Evolutionary conservation across 2,113 vertebrate genomes (phyloP), one percentile per base, ranked within the genome.

Genomic region (Salminus brasiliensis): DNA sequence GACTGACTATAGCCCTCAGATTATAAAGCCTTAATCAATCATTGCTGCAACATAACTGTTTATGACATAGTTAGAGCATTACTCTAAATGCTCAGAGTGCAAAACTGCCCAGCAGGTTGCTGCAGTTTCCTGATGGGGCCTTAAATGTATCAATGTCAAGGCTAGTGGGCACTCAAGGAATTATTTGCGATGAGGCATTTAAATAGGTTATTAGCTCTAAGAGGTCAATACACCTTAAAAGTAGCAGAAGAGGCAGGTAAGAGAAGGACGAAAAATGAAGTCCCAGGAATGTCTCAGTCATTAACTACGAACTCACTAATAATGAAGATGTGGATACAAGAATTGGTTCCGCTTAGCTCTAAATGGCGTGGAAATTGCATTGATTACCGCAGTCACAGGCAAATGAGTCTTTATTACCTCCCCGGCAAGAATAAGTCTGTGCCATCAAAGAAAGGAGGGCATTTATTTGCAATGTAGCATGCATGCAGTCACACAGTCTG

Each of bases 261-360:
- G 12, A 10, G 11, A 11, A 5, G 5, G 8, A 11, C 4, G 11
- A n/a, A 21, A 3, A 2, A 57, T 27, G 13, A 27, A 2, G 25
- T 49, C 8, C 67, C 2, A 49, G 23, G 69, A 74, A 39, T 47
- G 63, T 47, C 47, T 27, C 45, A 47, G 82, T 81, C 82, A 88
- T 88, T 86, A 84, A 65, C 11, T 18, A n/a, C 75, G 76, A 78
- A 80, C 47, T 83, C 86, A 71, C 82, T 81, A 79, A 45, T 91
- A 91, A 91, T 90, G 89, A 90, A 84, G 71, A 80, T 67, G 75
- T 76, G 84, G 85, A 78, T 84, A 82, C 74, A 72, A 82, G 87
- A 85, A 88, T 78, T 80, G 84, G 79, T 74, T 68, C 63, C 60
- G 72, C 77, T 86, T 89, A 47, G 70, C 68, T 88, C 87, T 88